Base-by-base conservation (phyloP, 2,888 invertebrate species). In the Meteorus cinctellus region DNA sequence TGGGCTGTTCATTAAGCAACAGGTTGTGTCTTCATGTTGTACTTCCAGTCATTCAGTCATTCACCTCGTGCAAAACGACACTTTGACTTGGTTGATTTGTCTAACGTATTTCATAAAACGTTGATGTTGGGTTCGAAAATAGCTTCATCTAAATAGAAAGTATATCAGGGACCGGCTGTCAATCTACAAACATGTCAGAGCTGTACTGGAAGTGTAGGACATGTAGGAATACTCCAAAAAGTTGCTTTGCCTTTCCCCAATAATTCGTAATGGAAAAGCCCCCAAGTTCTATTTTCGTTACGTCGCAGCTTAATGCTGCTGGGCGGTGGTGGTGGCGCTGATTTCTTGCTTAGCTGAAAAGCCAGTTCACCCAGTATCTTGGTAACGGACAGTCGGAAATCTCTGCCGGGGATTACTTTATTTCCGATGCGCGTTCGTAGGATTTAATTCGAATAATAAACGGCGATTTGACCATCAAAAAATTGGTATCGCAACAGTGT, bases 311-410 rank as follows among this genome's bases (percentile, higher is more conserved):
- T 55, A 24, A 24, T 55, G 55, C 19, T 55, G 6, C 72, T 72
- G 72, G 72, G 72, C 72, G 72, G 63, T 72, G 63, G 63, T 72
- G 72, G 72, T 72, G 72, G 72, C 72, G 72, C 72, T 62, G 63
- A 66, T 66, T 69, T 69, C 59, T 69, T 69, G 34, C 34, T 69
- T 67, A 76, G 73, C 71, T 74, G 76, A 76, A 72, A 71, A 72
- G 79, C 81, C 80, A 82, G 88, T 88, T 85, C 84, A 82, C 84
- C 82, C 84, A 86, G 87, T 83, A 84, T 82, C 87, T 84, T 84
- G 83, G 87, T 82, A 82, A 83, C 83, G 86, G 75, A 82, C 86
- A 83, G 86, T 82, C 84, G 81, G 8, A 83, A 81, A 83, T 84
- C 86, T 84, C 84, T 86, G 84, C 55, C 24, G 2, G 10, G 10